Percentiles rank a stretch among this genome's conserved stretches.
These are phyloP conservation scores for Chloropsis cyanopogon DNA, from an alignment of 2,113 vertebrate genomes.

Conservation along the genomic window DNA sequence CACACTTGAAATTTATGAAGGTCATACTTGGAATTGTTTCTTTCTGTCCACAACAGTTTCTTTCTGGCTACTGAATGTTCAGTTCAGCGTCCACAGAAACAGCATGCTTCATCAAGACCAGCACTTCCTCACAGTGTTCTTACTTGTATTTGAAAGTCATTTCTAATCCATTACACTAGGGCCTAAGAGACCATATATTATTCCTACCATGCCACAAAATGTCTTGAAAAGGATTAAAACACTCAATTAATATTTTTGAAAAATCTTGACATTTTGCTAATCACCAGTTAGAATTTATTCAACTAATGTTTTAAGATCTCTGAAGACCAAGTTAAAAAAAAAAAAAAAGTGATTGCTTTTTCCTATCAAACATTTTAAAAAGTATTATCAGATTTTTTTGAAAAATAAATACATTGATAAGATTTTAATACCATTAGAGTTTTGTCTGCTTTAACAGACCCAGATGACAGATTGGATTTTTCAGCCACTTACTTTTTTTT, in stretches of 20 bases:
- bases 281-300: background rate
- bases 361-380: background rate
- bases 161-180: background rate
- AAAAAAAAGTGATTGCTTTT: background rate
- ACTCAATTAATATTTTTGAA: background rate
- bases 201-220: background rate
- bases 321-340: background rate
- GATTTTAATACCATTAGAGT: background rate
- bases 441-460: background rate
- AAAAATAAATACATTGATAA: background rate
- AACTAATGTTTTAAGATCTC: background rate
- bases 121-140: background rate
- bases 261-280: background rate
- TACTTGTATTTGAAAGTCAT: background rate
- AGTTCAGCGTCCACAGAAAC: background rate
- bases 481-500: background rate
- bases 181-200: background rate
- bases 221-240: background rate
- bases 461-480: background rate
- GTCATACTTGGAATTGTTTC: background rate
- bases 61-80: background rate
- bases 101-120: background rate
- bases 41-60: background rate
- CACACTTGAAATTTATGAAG: background rate
- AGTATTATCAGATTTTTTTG: background rate